Conservation (phyloP, 2,113 vertebrate species). For the Pomatorhinus ruficollis region DNA sequence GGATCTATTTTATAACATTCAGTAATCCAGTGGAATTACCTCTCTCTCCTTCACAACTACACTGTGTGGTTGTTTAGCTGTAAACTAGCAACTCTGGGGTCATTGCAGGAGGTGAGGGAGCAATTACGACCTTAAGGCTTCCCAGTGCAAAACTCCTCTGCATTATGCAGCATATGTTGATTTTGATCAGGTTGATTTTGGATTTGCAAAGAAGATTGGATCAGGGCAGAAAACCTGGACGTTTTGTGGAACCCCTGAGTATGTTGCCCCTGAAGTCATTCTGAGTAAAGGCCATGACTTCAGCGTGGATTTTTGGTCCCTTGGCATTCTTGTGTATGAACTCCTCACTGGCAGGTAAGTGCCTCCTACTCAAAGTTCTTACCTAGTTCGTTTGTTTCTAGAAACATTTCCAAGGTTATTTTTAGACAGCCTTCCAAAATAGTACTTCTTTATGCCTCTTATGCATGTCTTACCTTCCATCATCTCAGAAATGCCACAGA, state of each 20-base stretch:
- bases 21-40: background rate
- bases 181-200: slow-evolving; percentile 88
- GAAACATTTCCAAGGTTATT: background rate
- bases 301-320: slow-evolving; percentile 93
- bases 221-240: slow-evolving; percentile 95
- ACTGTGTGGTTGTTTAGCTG: background rate
- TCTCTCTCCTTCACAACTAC: background rate
- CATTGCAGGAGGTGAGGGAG: background rate
- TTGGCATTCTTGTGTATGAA: slow-evolving; percentile 93
- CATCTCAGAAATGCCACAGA: background rate
- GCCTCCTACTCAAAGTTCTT: background rate
- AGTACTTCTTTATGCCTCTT: background rate
- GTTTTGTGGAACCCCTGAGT: slow-evolving; percentile 93
- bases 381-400: background rate
- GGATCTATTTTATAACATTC: background rate
- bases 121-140: background rate
- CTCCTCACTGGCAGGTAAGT: slow-evolving; percentile 90
- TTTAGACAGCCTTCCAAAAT: background rate
- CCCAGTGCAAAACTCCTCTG: background rate
- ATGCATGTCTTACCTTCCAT: background rate
- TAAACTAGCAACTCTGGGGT: background rate
- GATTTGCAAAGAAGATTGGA: slow-evolving; percentile 92
- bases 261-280: slow-evolving; percentile 93
- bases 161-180: background rate
- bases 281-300: slow-evolving; percentile 93